Evolutionary conservation across 2,888 invertebrate genomes (phyloP), one percentile per base, ranked within the genome.

Genomic region (Monoplex corrugatus): DNA sequence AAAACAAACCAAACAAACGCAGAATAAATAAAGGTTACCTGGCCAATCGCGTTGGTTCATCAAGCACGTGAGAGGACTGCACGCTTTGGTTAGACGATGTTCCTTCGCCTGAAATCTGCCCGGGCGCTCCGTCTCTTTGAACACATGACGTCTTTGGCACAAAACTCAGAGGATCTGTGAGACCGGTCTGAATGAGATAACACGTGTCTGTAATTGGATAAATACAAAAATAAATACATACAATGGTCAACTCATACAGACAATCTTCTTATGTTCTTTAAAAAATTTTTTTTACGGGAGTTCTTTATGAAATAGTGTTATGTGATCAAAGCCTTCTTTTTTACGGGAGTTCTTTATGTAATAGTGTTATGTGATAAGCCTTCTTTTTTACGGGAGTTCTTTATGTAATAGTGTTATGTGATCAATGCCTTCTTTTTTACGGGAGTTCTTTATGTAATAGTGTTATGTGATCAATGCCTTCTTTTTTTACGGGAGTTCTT

Each of bases 231-330:
- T 38, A 85, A 44, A 89, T 83, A 89, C 75, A 89, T 83, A 87
- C 82, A 82, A n/a, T 43, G 44, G 44, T 40, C 40, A 43, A 87
- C 80, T 82, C 87, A 87, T 78, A 87, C 87, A 87, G 50, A 87
- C 88, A 88, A 10, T 57, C 57, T 57, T 57, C 10, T 57, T 57
- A 57, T 8, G 8, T 50, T 50, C 50, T 50, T 13, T 13, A 50
- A 50, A 50, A 50, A 50, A 57, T 57, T 23, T 57, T 10, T 19
- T 50, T 50, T 50, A n/a, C n/a, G n/a, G n/a, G n/a, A n/a, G n/a
- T n/a, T n/a, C n/a, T n/a, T n/a, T n/a, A n/a, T n/a, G n/a, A n/a
- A n/a, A n/a, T n/a, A n/a, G n/a, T n/a, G n/a, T n/a, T n/a, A n/a
- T n/a, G n/a, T n/a, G n/a, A n/a, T n/a, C n/a, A n/a, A n/a, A n/a